Evolutionary conservation across 2,113 vertebrate species (phyloP).

Genomic region (Grantiella picta): DNA sequence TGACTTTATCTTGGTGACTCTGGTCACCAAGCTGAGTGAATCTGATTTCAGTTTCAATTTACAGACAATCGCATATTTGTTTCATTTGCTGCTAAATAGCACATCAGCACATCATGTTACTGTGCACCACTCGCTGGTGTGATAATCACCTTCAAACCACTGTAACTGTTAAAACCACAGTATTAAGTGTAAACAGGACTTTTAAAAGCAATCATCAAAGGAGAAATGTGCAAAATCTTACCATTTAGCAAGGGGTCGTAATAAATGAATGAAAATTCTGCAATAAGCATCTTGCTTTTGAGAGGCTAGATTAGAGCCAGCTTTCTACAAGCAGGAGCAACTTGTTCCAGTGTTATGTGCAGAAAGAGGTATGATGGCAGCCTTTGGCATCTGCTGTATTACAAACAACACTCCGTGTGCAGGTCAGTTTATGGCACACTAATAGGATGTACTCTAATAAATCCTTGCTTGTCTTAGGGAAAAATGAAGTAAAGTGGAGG

Average conservation of each 20-base stretch:
- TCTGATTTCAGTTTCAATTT: neutral
- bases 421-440: neutral
- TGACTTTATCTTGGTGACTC: neutral
- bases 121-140: neutral
- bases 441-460: neutral
- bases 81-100: neutral
- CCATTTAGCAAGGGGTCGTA: neutral
- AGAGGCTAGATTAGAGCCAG: neutral
- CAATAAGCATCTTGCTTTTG: neutral
- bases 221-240: neutral
- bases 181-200: neutral
- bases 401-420: neutral
- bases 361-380: neutral
- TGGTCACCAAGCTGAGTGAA: neutral
- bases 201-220: neutral
- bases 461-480: neutral
- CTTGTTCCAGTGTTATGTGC: neutral
- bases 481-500: neutral
- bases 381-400: neutral
- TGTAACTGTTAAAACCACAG: neutral
- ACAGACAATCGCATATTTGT: neutral
- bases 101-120: neutral
- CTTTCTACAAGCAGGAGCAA: neutral
- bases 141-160: neutral
- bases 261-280: neutral